Conservation (phyloP, 2,113 vertebrate species). For the Copsychus sechellarum region DNA sequence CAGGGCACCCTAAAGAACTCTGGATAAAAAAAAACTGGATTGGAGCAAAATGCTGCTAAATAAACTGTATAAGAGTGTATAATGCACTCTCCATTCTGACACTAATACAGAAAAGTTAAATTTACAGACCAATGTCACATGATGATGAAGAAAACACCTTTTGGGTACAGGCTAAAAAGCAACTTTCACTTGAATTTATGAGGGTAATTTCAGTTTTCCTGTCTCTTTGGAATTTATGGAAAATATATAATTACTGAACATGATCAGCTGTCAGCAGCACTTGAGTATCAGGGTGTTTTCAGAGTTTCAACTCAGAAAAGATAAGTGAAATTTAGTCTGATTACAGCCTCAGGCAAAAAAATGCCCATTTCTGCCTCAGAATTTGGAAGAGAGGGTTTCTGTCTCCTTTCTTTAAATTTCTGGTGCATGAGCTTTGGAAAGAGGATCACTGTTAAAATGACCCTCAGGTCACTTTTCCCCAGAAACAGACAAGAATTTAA, state of each 20-base stretch:
- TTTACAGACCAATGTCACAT: neutral
- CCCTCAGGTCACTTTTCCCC: neutral
- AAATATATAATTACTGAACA: neutral
- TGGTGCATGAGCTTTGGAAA: neutral
- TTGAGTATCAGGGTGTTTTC: neutral
- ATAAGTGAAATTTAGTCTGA: neutral
- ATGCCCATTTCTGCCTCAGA: neutral
- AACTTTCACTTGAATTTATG: neutral
- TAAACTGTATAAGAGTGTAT: no score
- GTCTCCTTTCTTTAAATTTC: neutral
- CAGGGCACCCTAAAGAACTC: neutral
- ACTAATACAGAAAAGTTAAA: neutral
- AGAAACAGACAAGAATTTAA: neutral
- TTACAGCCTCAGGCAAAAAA: neutral
- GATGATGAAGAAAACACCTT: neutral
- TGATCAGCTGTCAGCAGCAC: neutral
- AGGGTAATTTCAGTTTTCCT: neutral
- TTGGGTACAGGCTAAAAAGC: neutral
- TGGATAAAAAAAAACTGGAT: neutral
- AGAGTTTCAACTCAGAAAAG: neutral
- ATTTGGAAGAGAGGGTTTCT: neutral
- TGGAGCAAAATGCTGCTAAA: neutral
- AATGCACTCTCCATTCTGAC: neutral
- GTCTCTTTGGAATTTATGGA: neutral
- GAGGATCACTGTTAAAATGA: neutral